Conservation (phyloP, 2,113 vertebrate genomes). For the Mastomys coucha region DNA sequence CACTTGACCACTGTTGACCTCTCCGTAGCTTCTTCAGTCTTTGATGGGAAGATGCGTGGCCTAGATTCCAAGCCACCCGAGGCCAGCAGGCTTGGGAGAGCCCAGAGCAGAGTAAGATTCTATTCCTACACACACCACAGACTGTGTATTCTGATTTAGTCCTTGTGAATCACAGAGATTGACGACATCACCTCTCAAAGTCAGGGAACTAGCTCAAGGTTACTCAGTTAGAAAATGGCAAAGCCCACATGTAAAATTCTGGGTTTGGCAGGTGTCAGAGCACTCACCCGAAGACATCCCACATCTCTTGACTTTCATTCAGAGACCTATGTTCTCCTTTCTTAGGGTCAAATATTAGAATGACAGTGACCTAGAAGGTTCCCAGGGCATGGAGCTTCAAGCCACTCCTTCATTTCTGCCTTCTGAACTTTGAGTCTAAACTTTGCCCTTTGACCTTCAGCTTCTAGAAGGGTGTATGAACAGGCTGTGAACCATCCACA, state of each 20-base stretch:
- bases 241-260: neutral
- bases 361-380: neutral
- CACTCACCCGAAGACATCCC: too few relatives aligned
- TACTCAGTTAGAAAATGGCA: neutral
- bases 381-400: neutral
- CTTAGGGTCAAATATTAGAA: neutral
- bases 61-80: conserved; percentile 51
- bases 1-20: conserved; percentile 43
- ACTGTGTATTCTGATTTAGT: neutral
- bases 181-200: neutral
- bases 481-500: neutral
- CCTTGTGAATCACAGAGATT: neutral
- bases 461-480: neutral
- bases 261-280: neutral
- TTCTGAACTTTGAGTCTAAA: neutral
- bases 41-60: neutral
- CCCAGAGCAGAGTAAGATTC: neutral
- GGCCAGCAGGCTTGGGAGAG: neutral
- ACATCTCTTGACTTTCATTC: neutral
- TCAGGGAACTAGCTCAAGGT: neutral
- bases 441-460: neutral
- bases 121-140: neutral
- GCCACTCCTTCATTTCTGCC: neutral
- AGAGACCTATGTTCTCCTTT: neutral
- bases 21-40: conserved; percentile 11